phyloP scores from a whole-genome alignment of 2,888 invertebrate genomes.

The Tenthredo livida region DNA sequence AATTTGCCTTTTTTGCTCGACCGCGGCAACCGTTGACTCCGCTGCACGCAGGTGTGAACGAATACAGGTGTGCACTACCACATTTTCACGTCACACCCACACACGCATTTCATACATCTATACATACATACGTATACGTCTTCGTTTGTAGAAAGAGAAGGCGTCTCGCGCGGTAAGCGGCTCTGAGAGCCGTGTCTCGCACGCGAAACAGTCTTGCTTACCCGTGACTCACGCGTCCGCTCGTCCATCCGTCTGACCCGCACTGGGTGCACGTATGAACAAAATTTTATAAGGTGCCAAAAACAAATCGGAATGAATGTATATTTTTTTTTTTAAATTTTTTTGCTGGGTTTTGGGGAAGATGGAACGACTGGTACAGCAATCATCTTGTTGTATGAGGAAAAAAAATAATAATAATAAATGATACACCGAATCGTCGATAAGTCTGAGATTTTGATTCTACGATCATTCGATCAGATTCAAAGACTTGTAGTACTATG shows the following conservation, averaged over 20 bases:
- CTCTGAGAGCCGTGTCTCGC: conserved; percentile 43
- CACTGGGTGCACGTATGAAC: background rate
- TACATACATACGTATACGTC: conserved; percentile 8
- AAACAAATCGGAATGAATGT: background rate
- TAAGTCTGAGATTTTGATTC: background rate
- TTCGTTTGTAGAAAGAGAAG: conserved; percentile 11
- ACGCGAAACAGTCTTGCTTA: conserved; percentile 41
- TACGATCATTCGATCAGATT: background rate
- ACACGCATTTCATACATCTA: no score
- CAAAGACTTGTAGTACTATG: background rate
- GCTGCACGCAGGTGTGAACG: conserved; percentile 26
- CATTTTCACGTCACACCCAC: background rate
- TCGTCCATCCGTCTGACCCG: conserved; percentile 34
- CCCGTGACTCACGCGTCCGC: conserved; percentile 35
- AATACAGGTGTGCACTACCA: conserved; percentile 36
- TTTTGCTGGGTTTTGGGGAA: background rate
- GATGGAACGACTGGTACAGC: background rate
- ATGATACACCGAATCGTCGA: background rate
- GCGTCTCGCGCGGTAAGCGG: conserved; percentile 36
- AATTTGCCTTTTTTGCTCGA: conserved; percentile 43
- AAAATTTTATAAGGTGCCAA: background rate
- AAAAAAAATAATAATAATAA: no score
- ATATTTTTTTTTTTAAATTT: background rate
- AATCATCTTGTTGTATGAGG: background rate
- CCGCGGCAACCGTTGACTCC: conserved; percentile 39